Conservation (phyloP, 2,888 invertebrate genomes). For the Acrobasis consociella region DNA sequence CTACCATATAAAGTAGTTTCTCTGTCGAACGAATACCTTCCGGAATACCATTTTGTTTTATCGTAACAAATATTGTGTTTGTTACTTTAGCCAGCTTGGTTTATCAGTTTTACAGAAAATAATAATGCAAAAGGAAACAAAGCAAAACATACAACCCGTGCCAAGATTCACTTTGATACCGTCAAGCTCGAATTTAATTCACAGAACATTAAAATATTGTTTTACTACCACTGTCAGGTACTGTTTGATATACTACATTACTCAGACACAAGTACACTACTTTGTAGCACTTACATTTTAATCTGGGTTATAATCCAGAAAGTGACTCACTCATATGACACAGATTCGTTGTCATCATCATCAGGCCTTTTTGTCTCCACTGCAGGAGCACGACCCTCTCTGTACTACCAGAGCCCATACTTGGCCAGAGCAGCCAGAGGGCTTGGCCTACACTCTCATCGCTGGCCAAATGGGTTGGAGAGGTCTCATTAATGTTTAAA, state of each 20-base stretch:
- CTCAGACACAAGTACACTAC: background rate
- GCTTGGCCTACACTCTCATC: too few species aligned
- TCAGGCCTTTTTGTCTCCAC: too few species aligned
- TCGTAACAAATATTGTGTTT: too few species aligned
- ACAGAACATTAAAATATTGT: constrained; percentile 8
- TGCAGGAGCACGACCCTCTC: too few species aligned
- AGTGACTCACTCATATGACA: background rate
- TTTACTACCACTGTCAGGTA: constrained; percentile 17
- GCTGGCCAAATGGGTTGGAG: too few species aligned
- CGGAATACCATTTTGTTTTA: too few species aligned
- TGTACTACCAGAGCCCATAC: too few species aligned
- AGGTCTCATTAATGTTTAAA: too few species aligned
- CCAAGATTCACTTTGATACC: constrained; percentile 16
- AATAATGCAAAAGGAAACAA: background rate
- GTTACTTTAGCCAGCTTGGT: too few species aligned
- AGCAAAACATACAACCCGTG: background rate
- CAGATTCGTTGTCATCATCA: background rate
- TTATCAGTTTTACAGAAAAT: background rate
- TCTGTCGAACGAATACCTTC: too few species aligned
- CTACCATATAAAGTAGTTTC: background rate
- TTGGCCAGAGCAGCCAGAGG: too few species aligned
- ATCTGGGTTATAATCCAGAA: constrained; percentile 3
- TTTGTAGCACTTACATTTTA: background rate
- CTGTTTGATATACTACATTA: constrained; percentile 9
- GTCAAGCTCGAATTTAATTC: constrained; percentile 15